Conservation (phyloP, 2,888 invertebrate genomes). For the Hetaerina titia region DNA sequence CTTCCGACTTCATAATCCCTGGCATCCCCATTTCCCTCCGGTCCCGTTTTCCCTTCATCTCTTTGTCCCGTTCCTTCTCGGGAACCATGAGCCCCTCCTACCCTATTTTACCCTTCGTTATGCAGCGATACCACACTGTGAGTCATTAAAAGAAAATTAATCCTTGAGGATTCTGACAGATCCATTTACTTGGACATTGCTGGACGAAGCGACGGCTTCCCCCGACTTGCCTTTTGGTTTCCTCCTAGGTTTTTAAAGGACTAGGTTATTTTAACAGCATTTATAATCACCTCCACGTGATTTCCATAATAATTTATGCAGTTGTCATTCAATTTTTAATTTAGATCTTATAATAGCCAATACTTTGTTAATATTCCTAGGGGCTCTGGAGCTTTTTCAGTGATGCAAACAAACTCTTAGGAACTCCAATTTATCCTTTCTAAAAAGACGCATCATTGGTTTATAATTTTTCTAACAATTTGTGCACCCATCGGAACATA, state of each 20-base stretch:
- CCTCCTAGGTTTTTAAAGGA: neutral
- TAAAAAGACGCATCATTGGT: too few species aligned
- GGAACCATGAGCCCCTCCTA: neutral
- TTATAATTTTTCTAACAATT: too few species aligned
- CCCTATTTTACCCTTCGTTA: conserved; percentile 26
- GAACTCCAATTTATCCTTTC: too few species aligned
- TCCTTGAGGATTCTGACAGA: conserved; percentile 65
- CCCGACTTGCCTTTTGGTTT: neutral
- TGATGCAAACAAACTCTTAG: too few species aligned
- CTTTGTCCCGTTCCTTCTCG: neutral
- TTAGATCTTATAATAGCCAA: too few species aligned
- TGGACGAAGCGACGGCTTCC: neutral
- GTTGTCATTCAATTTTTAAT: too few species aligned
- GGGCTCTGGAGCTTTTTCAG: too few species aligned
- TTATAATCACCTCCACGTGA: neutral
- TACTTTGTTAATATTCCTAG: too few species aligned
- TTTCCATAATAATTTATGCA: neutral
- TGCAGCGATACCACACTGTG: neutral
- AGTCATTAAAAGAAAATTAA: conserved; percentile 63
- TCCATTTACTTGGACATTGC: conserved; percentile 51
- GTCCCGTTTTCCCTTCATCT: neutral
- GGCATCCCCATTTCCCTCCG: neutral
- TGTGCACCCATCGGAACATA: too few species aligned
- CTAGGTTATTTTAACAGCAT: neutral
- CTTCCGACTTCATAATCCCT: neutral